Evolutionary conservation across 2,113 vertebrate species (phyloP), one percentile per base, ranked within the genome.

Genomic region (Apistogramma diplotaenia): DNA sequence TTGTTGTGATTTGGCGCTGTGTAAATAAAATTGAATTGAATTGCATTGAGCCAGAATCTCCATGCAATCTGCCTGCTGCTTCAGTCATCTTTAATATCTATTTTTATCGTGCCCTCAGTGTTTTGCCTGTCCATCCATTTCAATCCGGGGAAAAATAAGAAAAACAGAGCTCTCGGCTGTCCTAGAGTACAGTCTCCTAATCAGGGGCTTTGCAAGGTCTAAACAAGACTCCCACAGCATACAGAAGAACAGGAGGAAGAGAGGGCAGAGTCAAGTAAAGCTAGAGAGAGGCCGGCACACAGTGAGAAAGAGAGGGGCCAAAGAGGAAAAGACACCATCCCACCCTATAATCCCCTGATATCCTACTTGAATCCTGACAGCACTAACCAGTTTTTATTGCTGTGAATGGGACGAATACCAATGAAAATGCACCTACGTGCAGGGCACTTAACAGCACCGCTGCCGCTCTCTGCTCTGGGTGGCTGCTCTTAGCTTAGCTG

Each of bases 331-430:
- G 12, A 85, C 71, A 75, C 23, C 74, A 74, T 76, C 81, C 85
- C 76, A 37, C 77, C 83, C 35, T 54, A 57, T 82, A 89, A 91
- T 88, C 87, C 84, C 59, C 10, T 1, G 23, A 74, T 78, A 81
- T 88, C 78, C 89, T 80, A 88, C 87, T 90, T 84, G 70, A 91
- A 86, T 84, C 78, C 73, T 83, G 75, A 83, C 84, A 86, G 83
- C 10, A 0, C 55, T 60, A 87, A 86, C 88, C 84, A 65, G 87
- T 79, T 91, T 89, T 90, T 82, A 89, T 76, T 73, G 78, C 60
- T 40, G 76, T 40, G 77, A 89, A 87, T 62, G 74, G 61, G 65
- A 61, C 23, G 76, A 82, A 83, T 90, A 89, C 51, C 27, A 53
- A 89, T 87, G 67, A 70, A 81, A 77, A 85, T 31, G 49, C 76